A percentile compares a stretch with the other conserved stretches of the same genome.
These are phyloP conservation scores for Craniophora ligustri DNA, from an alignment of 2,888 invertebrate species.

Conservation along the genomic window DNA sequence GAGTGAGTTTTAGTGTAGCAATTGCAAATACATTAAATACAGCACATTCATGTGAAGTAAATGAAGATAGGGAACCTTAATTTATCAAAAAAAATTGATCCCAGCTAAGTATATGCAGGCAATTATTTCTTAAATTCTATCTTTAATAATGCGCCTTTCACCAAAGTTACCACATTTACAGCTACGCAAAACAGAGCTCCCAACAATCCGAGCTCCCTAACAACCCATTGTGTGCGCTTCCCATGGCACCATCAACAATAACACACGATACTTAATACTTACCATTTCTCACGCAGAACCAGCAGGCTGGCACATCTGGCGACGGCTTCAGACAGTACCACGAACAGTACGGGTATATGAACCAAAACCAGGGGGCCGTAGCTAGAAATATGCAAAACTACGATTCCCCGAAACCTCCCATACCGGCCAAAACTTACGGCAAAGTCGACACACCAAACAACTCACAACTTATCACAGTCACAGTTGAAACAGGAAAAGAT, in stretches of 20 bases:
- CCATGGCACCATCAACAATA: slow-evolving; percentile 63
- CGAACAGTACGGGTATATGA: slow-evolving; percentile 87
- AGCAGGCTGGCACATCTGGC: slow-evolving; percentile 83
- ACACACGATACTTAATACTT: slow-evolving; percentile 55
- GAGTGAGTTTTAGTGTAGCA: too few species aligned
- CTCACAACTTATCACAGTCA: slow-evolving; percentile 86
- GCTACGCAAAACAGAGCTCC: slow-evolving; percentile 58
- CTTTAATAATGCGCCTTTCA: slow-evolving; percentile 60
- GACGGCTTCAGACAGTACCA: slow-evolving; percentile 86
- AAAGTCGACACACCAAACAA: slow-evolving; percentile 81
- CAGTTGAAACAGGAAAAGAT: slow-evolving; percentile 89
- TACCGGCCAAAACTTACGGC: slow-evolving; percentile 84
- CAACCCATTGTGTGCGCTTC: slow-evolving; percentile 72
- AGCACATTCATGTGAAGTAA: too few species aligned
- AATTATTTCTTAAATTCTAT: slow-evolving; percentile 48
- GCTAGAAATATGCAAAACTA: slow-evolving; percentile 80
- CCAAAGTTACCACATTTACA: slow-evolving; percentile 60
- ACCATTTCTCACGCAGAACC: slow-evolving; percentile 76
- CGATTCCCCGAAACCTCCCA: slow-evolving; percentile 82
- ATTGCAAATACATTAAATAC: too few species aligned
- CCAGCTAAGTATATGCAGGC: slow-evolving; percentile 18
- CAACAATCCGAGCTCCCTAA: slow-evolving; percentile 63
- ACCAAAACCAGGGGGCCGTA: slow-evolving; percentile 75
- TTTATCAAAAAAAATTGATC: too few species aligned
- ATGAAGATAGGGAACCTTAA: too few species aligned